These are phyloP conservation scores for Metopolophium dirhodum DNA, from an alignment of 1,140 invertebrate species.

Conservation along the genomic window DNA sequence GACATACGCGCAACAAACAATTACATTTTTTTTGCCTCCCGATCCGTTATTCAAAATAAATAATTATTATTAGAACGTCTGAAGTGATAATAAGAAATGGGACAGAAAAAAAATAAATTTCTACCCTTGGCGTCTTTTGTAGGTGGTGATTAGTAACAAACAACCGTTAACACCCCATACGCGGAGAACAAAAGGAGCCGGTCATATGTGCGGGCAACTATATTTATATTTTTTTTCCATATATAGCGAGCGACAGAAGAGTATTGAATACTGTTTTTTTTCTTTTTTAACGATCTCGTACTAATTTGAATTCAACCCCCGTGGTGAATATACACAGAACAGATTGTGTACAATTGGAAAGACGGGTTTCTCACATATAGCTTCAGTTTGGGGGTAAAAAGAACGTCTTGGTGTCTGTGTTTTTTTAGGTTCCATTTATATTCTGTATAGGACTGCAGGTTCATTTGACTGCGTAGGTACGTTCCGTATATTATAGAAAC, in stretches of 20 bases:
- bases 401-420: background rate
- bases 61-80: constrained; percentile 30
- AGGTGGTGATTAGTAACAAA: constrained; percentile 51
- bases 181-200: constrained; percentile 36
- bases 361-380: constrained; percentile 22
- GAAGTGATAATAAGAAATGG: constrained; percentile 11
- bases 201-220: constrained; percentile 5
- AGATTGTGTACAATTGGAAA: constrained; percentile 40
- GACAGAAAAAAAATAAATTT: constrained; percentile 43
- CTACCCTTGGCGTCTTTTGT: constrained; percentile 39
- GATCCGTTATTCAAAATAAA: constrained; percentile 42
- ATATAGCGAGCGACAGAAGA: background rate
- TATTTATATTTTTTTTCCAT: constrained; percentile 39
- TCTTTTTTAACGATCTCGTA: constrained; percentile 47
- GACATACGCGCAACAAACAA: constrained; percentile 12
- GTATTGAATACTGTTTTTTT: constrained; percentile 21
- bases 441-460: background rate
- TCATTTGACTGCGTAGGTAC: background rate
- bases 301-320: constrained; percentile 50
- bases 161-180: constrained; percentile 54
- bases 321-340: constrained; percentile 5
- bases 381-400: background rate
- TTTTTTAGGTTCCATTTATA: constrained; percentile 4
- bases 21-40: constrained; percentile 9
- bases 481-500: background rate